These are phyloP conservation scores for Dunckerocampus dactyliophorus DNA, from an alignment of 2,113 vertebrate genomes.

Conservation along the genomic window DNA sequence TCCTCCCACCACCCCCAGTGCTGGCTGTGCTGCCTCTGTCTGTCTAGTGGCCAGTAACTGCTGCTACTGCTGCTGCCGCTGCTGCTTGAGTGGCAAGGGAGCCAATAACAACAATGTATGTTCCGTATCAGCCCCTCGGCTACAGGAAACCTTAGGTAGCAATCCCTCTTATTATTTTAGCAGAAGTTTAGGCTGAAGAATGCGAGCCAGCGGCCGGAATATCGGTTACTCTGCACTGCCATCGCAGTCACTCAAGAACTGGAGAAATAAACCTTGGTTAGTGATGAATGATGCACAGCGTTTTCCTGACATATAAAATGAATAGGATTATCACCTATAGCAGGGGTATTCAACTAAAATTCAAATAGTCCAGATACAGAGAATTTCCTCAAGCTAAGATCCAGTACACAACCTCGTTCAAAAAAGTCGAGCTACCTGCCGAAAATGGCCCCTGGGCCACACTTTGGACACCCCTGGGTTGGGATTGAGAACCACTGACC, in stretches of 20 bases:
- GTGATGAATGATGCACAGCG: constrained; percentile 5
- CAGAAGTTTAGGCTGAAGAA: constrained; percentile 64
- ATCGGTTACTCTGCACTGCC: constrained; percentile 55
- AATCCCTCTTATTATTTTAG: constrained; percentile 70
- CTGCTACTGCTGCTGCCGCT: constrained; percentile 44
- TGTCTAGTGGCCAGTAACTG: constrained; percentile 22
- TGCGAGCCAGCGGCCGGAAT: constrained; percentile 44
- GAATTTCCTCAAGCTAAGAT: no score
- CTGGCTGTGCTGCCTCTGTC: background rate
- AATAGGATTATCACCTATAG: background rate
- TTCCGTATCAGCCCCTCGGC: constrained; percentile 51
- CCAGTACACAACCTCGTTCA: no score
- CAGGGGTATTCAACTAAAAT: background rate
- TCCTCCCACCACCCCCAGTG: background rate
- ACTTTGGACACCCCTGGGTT: no score
- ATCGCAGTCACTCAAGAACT: constrained; percentile 20
- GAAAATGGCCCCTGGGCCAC: no score
- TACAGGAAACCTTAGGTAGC: constrained; percentile 68
- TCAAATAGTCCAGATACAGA: background rate
- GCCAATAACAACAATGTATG: constrained; percentile 69
- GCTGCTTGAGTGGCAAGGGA: constrained; percentile 58
- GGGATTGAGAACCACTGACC: no score
- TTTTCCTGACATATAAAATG: background rate
- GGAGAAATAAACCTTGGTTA: constrained; percentile 6
- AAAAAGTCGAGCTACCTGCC: no score